A percentile compares a stretch with the other conserved stretches of the same genome.
phyloP scores from a whole-genome alignment of 1,140 invertebrate genomes.

The Tetramorium simillimum region DNA sequence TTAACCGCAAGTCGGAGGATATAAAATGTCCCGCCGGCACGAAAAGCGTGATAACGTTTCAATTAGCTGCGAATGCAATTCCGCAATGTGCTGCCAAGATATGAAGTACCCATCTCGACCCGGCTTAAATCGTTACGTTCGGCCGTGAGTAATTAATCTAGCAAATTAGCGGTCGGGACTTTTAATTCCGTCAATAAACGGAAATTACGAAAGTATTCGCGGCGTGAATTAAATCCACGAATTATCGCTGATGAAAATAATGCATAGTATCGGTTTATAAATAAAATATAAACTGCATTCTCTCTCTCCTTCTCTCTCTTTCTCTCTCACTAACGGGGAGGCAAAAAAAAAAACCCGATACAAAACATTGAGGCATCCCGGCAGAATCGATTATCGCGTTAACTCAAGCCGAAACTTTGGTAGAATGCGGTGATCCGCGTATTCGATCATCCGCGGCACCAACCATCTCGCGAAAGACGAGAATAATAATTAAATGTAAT shows the following conservation, averaged over 20 bases:
- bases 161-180: conserved; percentile 7
- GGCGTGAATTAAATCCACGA: neutral
- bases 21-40: conserved; percentile 38
- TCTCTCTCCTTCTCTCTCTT: too few relatives aligned
- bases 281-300: neutral
- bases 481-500: conserved; percentile 17
- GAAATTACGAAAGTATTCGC: neutral
- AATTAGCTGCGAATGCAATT: conserved; percentile 42
- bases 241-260: neutral
- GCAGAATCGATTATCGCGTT: neutral
- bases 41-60: conserved; percentile 64
- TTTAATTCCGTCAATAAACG: neutral
- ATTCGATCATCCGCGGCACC: neutral
- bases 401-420: neutral
- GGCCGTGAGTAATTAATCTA: conserved; percentile 12
- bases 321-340: neutral
- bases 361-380: neutral
- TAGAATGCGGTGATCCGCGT: neutral
- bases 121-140: conserved; percentile 9
- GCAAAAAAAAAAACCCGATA: neutral
- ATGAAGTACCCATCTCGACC: neutral
- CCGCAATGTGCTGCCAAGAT: neutral
- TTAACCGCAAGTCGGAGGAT: conserved; percentile 26
- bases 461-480: neutral
- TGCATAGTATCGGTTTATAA: neutral